Evolutionary conservation across 2,797 vertebrate genomes (phyloP), one percentile per base, ranked within the genome.

Genomic region (Lacerta agilis): DNA sequence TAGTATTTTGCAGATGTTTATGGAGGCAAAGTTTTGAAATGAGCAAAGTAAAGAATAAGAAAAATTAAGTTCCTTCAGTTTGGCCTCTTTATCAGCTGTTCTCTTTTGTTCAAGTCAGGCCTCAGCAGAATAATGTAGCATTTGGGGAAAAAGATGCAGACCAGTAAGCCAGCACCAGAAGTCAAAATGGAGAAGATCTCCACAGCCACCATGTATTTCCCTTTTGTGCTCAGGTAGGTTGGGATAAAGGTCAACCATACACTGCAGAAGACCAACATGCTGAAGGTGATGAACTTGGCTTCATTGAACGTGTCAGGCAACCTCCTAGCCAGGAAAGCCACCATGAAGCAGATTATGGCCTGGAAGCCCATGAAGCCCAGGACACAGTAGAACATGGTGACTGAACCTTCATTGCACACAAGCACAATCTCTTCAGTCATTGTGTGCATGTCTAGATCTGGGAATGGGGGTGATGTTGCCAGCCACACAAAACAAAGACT

Each of bases 401-500:
- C 76, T 7, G 91, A 93, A 5, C 94, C 77, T 36, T 94, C 92
- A 55, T 91, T 82, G 66, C 92, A 90, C 45, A 85, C 49, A 43
- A 90, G 23, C 82, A 90, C 73, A n/a, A 89, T n/a, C 10, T n/a
- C 69, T 33, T 11, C 3, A 10, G 29, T 6, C 69, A 71, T 10
- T 11, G 69, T n/a, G 8, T 71, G 69, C 69, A 33, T 27, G 69
- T 71, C 69, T 2, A 29, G 5, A 13, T 27, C 67, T 29, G 67
- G 67, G 29, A 69, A 69, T 9, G 10, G 67, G 25, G 67, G 67
- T 2, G 49, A 55, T 10, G 49, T 55, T 55, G 49, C 49, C 49
- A 64, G 61, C 61, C 61, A 64, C 5, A 5, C 61, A 64, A 15
- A 3, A 25, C 61, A 64, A 64, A 64, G 9, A 55, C 9, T 15